Evolutionary conservation across 1,140 invertebrate genomes (phyloP).

Genomic region (Drosophila bocqueti): DNA sequence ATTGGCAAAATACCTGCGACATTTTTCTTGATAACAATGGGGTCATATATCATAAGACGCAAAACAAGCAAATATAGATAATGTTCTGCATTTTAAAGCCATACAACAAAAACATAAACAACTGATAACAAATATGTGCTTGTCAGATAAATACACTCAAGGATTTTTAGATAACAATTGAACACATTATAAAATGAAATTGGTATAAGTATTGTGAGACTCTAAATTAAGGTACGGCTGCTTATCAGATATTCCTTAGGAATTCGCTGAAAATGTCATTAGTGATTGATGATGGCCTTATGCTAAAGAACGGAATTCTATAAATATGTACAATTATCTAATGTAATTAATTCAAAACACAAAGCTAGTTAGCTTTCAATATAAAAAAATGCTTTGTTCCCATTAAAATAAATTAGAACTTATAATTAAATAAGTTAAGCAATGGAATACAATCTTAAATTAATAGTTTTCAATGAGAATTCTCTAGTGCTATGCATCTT

Average conservation of each 20-base stretch:
- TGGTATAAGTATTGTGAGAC: not conserved
- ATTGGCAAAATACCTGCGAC: constrained; percentile 1
- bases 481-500: not conserved
- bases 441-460: not conserved
- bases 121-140: not conserved
- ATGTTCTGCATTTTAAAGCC: not conserved
- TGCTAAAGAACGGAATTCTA: not conserved
- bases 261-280: not conserved
- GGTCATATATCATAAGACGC: not conserved
- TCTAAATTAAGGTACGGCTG: not conserved
- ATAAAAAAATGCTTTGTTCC: not conserved
- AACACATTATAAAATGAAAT: not conserved
- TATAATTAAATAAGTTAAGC: not conserved
- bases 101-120: not conserved
- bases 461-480: not conserved
- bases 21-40: not conserved
- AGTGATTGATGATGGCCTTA: not conserved
- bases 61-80: not conserved
- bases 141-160: not conserved
- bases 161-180: not conserved
- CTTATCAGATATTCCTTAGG: not conserved
- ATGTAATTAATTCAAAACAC: too few species aligned
- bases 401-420: not conserved
- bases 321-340: not conserved
- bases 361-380: too few species aligned